A percentile compares a stretch with the other conserved stretches of the same genome.
Conservation (phyloP, 2,888 invertebrate genomes). For the Actias luna region DNA sequence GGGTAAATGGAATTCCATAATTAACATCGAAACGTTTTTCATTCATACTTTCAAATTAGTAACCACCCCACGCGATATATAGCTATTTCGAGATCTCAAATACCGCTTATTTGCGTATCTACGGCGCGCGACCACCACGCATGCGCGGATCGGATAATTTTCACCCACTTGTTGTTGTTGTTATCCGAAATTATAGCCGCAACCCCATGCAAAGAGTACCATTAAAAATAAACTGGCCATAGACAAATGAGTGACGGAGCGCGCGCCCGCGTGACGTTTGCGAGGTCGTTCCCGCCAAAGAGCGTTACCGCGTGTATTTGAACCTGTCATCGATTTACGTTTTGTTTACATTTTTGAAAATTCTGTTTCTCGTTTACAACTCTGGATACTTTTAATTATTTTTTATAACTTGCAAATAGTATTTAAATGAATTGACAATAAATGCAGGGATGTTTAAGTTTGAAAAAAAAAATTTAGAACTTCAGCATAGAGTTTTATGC, state of each 20-base stretch:
- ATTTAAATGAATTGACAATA: too few relatives aligned
- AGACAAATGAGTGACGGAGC: conserved; percentile 59
- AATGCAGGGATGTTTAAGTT: too few relatives aligned
- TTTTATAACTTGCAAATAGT: too few relatives aligned
- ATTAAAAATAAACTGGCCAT: conserved; percentile 68
- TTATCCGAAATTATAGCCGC: conserved; percentile 71
- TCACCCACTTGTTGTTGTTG: conserved; percentile 72
- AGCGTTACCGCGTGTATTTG: too few relatives aligned
- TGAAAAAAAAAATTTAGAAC: too few relatives aligned
- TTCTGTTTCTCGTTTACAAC: background rate
- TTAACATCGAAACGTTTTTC: conserved; percentile 16
- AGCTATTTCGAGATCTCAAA: conserved; percentile 54
- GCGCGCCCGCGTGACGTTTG: conserved; percentile 31
- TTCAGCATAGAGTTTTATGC: too few relatives aligned
- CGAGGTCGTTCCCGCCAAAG: background rate
- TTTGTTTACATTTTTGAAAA: background rate
- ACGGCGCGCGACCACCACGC: conserved; percentile 71
- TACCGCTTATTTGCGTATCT: conserved; percentile 62
- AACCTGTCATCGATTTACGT: background rate
- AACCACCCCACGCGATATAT: conserved; percentile 67
- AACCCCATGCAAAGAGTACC: conserved; percentile 73
- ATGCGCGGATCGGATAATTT: conserved; percentile 73
- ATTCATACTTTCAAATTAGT: conserved; percentile 36
- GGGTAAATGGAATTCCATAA: conserved; percentile 16
- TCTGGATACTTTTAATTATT: too few relatives aligned